A percentile compares a stretch with the other conserved stretches of the same genome.
These are phyloP conservation scores for Anisognathus igniventris DNA, from an alignment of 2,797 vertebrate genomes.

Conservation along the genomic window DNA sequence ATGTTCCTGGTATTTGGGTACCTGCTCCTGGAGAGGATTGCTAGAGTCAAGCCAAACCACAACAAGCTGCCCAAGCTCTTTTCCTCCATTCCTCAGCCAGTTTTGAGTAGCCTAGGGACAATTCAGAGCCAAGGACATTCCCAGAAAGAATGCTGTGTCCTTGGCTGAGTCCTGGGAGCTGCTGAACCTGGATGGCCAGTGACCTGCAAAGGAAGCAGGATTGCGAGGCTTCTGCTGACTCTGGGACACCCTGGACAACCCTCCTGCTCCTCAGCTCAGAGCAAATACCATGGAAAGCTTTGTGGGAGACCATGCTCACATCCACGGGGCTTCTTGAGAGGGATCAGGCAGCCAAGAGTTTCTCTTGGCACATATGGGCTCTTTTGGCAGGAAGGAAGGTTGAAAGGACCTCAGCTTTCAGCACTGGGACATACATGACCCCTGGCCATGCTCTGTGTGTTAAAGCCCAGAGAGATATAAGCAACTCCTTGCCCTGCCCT, in stretches of 20 bases:
- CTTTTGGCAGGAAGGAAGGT: not conserved
- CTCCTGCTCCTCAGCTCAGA: not conserved
- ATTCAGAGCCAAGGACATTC: slow-evolving; percentile 8
- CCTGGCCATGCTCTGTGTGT: not conserved
- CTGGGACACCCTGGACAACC: not conserved
- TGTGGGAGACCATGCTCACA: not conserved
- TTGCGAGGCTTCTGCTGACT: not conserved
- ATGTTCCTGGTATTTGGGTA: not conserved
- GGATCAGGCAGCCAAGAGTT: not conserved
- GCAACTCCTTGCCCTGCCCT: not conserved
- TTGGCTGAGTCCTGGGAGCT: not conserved
- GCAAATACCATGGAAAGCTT: not conserved
- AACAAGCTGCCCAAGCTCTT: not conserved
- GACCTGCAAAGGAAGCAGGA: not conserved
- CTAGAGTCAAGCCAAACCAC: not conserved
- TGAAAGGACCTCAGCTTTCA: not conserved
- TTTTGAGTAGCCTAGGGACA: not conserved
- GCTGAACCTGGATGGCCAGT: not conserved
- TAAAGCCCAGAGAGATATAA: not conserved
- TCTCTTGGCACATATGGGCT: not conserved
- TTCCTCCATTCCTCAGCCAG: not conserved
- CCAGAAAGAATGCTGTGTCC: not conserved
- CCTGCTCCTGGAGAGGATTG: not conserved
- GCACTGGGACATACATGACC: not conserved
- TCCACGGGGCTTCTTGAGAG: not conserved